These are phyloP conservation scores for Phymatocera aterrima DNA, from an alignment of 2,888 invertebrate species.

Conservation along the genomic window DNA sequence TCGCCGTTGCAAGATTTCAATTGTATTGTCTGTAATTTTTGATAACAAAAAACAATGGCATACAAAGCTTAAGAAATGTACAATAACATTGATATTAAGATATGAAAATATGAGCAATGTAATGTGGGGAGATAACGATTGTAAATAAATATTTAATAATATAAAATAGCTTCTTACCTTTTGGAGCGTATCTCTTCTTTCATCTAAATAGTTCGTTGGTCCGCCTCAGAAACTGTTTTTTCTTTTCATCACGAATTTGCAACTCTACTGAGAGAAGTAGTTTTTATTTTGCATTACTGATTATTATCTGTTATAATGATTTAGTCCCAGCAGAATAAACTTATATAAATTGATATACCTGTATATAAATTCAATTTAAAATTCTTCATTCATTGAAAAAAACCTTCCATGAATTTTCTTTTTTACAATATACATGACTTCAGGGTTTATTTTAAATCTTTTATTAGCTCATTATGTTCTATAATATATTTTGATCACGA, in stretches of 20 bases:
- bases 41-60: constrained; percentile 8
- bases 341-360: neutral
- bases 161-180: constrained; percentile 46
- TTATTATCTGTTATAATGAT: neutral
- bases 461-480: constrained; percentile 21
- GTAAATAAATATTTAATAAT: constrained; percentile 73
- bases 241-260: constrained; percentile 25
- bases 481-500: constrained; percentile 33
- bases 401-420: too few species aligned
- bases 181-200: neutral
- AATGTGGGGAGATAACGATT: constrained; percentile 61
- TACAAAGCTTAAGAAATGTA: constrained; percentile 34
- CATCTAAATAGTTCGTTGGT: neutral
- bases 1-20: constrained; percentile 21
- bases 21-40: neutral
- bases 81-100: constrained; percentile 54
- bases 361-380: constrained; percentile 7
- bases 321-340: neutral
- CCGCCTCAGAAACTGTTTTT: constrained; percentile 52
- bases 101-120: constrained; percentile 54
- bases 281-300: neutral
- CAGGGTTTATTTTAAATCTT: constrained; percentile 24
- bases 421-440: constrained; percentile 41
- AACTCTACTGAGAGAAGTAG: neutral
- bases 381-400: neutral